Evolutionary conservation across 1,140 invertebrate genomes (phyloP), one percentile per base, ranked within the genome.

Genomic region (Bathynomus jamesi): DNA sequence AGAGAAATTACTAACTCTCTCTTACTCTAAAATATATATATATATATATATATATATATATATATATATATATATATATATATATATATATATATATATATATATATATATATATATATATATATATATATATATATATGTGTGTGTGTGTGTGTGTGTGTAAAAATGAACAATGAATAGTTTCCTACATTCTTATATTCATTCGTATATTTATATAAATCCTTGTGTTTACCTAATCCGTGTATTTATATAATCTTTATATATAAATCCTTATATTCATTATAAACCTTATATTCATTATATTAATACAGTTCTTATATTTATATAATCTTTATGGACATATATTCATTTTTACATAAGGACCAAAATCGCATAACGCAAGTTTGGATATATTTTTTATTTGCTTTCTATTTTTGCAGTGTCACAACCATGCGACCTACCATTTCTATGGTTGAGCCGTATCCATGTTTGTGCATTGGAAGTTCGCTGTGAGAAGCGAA

Each of bases 41-140:
- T 53, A 53, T 53, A 53, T 53, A 53, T 53, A 53, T 53, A 53
- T 53, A 53, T 53, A 53, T 53, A 53, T 53, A 53, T 53, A 53
- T 53, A 53, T 53, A 53, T 53, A 53, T 53, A 53, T 53, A 53
- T 53, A 53, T 53, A 53, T 53, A 53, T 53, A 53, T 53, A 53
- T 53, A 53, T 53, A 53, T 53, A 53, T 53, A 53, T 53, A 53
- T 53, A 53, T 53, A 53, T 53, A 53, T 53, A 53, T 53, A 53
- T 53, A 53, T 53, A 53, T 53, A 53, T 53, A 53, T 53, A 53
- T 53, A 53, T 53, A 53, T 53, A 53, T 53, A 53, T 53, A 53
- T 53, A 53, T 2, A 5, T 53, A 53, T 53, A 53, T 53, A 53
- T 53, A 53, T 53, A 53, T 53, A 53, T 53, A 53, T 53, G 21